Percentiles rank a stretch among this genome's conserved stretches.
phyloP scores from a whole-genome alignment of 2,888 invertebrate species.

The Bellardia bayeri region DNA sequence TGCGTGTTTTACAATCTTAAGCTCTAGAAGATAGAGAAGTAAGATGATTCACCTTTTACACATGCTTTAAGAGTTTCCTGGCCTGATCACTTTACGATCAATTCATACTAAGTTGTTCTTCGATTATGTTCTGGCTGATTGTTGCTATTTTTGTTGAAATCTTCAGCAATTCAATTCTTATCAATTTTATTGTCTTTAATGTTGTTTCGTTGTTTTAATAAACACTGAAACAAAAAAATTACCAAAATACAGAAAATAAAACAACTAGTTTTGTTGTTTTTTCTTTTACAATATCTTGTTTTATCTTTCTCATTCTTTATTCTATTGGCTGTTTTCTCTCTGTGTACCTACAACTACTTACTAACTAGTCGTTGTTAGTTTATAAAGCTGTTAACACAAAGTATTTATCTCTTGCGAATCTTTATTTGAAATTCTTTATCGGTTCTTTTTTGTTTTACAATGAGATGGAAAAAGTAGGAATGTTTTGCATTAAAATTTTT shows the following conservation, averaged over 20 bases:
- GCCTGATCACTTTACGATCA: slow-evolving; percentile 62
- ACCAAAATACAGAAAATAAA: neutral
- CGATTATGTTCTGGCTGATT: slow-evolving; percentile 26
- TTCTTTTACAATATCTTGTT: neutral
- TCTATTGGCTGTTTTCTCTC: slow-evolving; percentile 5
- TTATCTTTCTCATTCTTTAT: neutral
- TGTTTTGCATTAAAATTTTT: slow-evolving; percentile 81
- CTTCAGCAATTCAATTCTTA: slow-evolving; percentile 75
- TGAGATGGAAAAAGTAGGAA: slow-evolving; percentile 43
- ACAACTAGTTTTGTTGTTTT: neutral
- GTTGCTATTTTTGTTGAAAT: slow-evolving; percentile 62
- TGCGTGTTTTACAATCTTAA: slow-evolving; percentile 69
- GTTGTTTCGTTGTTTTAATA: slow-evolving; percentile 67
- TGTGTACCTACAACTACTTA: slow-evolving; percentile 64
- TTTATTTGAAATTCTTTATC: slow-evolving; percentile 82
- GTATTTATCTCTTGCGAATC: slow-evolving; percentile 78
- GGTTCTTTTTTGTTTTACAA: slow-evolving; percentile 53
- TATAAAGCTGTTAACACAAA: slow-evolving; percentile 83
- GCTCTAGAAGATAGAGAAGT: neutral
- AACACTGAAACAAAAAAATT: slow-evolving; percentile 52
- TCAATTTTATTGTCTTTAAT: slow-evolving; percentile 79
- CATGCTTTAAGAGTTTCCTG: slow-evolving; percentile 61
- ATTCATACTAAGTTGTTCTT: slow-evolving; percentile 47
- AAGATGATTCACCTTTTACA: slow-evolving; percentile 72
- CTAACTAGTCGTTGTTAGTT: slow-evolving; percentile 69